Evolutionary conservation across 1,140 invertebrate genomes (phyloP), one percentile per base, ranked within the genome.

Genomic region (Hesperophylax magnus): DNA sequence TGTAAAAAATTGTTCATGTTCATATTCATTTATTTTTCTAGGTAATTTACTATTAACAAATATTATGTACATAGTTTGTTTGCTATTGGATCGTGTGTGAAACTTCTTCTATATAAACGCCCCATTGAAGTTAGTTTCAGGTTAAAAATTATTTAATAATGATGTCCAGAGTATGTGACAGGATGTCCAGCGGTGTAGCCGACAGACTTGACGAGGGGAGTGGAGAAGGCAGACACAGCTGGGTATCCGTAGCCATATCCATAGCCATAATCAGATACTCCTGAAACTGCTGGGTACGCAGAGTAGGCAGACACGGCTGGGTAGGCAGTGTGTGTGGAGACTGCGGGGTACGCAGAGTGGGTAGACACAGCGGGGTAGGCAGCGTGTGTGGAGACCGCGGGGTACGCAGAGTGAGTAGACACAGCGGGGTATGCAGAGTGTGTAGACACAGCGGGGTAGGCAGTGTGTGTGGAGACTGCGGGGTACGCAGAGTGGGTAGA

Each of bases 271-370:
- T 24, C 67, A 3, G 74, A 77, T 14, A 77, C 75, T 17, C 24
- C 60, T 17, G 80, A 54, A 52, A 78, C 75, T 31, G 24, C 58
- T 39, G 77, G 14, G 14, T 22, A 63, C 3, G 74, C 15, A 86
- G 91, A 53, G 86, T 85, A 84, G 75, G 84, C 87, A 69, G 20
- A n/a, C 53, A 82, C 82, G 52, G 77, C 69, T 8, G 31, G 56
- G n/a, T n/a, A n/a, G 52, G 72, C 78, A n/a, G 79, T 79, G 65
- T 74, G 72, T 20, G 58, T n/a, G 83, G 83, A 81, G 71, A 81
- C 83, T 8, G 77, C 74, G 6, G 11, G 39, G 3, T 39, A 27
- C 0, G 31, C 34, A 17, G 80, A 54, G 75, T 39, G 9, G 34
- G 61, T 52, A 9, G 34, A 39, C 34, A 39, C 34, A 5, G 34